phyloP scores from a whole-genome alignment of 2,113 vertebrate genomes.

The Balaeniceps rex region DNA sequence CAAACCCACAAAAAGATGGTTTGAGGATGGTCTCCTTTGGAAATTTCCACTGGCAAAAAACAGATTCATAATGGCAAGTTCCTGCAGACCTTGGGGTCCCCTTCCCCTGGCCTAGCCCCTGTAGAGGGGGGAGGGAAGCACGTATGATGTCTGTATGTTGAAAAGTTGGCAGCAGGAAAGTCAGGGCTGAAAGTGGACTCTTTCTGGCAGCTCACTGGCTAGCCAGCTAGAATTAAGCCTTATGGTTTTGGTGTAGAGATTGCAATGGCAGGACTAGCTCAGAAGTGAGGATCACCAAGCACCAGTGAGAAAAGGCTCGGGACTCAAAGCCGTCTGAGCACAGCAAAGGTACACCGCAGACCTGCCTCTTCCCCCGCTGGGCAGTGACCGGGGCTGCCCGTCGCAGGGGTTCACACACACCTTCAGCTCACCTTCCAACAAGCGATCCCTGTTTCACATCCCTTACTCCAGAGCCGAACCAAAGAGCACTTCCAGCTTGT shows the following conservation, averaged over 20 bases:
- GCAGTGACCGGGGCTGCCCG: background rate
- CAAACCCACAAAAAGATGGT: background rate
- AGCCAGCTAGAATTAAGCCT: background rate
- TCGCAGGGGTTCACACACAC: background rate
- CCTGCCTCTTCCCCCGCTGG: background rate
- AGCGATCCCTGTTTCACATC: background rate
- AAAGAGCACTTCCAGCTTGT: background rate
- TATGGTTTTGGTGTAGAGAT: background rate
- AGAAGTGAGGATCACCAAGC: background rate
- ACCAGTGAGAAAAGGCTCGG: background rate
- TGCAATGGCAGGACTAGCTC: background rate
- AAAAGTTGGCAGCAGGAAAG: background rate
- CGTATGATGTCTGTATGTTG: background rate
- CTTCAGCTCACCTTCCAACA: background rate
- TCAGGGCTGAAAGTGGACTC: background rate
- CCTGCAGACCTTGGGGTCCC: background rate
- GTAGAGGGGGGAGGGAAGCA: fast-evolving
- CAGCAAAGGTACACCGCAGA: background rate
- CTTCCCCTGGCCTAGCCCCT: background rate
- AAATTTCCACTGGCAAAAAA: background rate
- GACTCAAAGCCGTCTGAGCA: background rate
- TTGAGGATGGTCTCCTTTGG: background rate
- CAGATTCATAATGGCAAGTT: background rate
- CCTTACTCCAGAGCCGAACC: fast-evolving
- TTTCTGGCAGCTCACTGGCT: background rate